Conservation (phyloP, 2,797 vertebrate species). For the Malacoraja senta region DNA sequence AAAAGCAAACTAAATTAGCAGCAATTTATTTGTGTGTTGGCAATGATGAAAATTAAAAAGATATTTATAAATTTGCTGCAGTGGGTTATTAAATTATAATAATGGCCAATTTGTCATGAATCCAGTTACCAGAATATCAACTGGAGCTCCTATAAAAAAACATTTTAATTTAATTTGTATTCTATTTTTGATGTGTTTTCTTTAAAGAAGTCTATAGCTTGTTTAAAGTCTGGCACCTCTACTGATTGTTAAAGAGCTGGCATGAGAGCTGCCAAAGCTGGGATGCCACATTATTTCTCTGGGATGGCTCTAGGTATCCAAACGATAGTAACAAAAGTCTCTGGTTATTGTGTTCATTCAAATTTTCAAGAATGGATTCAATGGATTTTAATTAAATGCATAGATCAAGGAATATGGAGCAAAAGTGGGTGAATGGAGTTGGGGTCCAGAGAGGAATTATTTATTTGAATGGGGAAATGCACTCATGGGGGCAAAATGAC, state of each 20-base stretch:
- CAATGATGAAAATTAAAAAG: slow-evolving; percentile 8
- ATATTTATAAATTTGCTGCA: background rate
- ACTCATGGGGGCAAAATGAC: background rate
- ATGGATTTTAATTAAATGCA: background rate
- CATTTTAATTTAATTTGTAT: background rate
- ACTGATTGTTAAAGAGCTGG: background rate
- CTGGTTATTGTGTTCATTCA: background rate
- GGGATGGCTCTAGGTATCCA: background rate
- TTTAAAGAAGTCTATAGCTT: background rate
- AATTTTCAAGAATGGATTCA: background rate
- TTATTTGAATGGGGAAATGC: background rate
- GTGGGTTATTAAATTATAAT: background rate
- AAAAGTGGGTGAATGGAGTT: background rate
- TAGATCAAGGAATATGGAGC: background rate
- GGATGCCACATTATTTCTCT: background rate
- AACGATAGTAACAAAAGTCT: background rate
- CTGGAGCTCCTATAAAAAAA: background rate
- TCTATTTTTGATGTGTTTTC: background rate
- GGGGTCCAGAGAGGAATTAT: background rate
- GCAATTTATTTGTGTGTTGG: slow-evolving; percentile 9
- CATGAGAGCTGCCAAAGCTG: background rate
- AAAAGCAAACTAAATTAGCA: background rate
- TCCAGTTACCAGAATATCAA: background rate
- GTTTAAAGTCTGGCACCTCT: background rate
- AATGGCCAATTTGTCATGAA: slow-evolving; percentile 16